phyloP scores from a whole-genome alignment of 2,113 vertebrate genomes.

The Nycticorax nycticorax region DNA sequence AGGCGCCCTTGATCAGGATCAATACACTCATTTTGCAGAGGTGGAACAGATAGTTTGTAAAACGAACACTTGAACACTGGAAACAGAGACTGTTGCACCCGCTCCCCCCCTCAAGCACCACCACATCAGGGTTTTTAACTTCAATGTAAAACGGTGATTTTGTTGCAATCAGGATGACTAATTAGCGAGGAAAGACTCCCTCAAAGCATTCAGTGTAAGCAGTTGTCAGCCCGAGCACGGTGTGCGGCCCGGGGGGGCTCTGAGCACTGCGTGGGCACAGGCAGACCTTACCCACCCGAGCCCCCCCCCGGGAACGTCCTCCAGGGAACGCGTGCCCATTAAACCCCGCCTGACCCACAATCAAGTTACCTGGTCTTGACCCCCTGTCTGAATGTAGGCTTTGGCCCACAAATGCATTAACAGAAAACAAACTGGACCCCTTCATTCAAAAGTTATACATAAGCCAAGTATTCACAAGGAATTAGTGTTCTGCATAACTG shows the following conservation, averaged over 20 bases:
- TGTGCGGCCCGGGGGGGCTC: accelerated
- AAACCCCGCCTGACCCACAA: background rate
- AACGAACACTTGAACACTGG: background rate
- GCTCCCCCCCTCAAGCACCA: background rate
- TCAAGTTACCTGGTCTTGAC: background rate
- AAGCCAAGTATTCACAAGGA: background rate
- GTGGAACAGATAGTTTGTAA: background rate
- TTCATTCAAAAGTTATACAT: background rate
- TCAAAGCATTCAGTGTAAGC: background rate
- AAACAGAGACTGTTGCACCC: background rate
- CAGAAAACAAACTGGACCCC: background rate
- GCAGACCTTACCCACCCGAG: background rate
- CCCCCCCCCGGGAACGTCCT: accelerated
- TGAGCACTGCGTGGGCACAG: accelerated
- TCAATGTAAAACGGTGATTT: background rate
- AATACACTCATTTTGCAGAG: background rate
- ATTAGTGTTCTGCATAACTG: background rate
- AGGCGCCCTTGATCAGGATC: background rate
- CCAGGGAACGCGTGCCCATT: background rate
- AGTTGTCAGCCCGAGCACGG: accelerated
- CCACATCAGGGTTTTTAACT: background rate
- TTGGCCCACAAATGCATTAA: background rate
- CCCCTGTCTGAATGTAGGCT: background rate
- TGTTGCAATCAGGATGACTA: background rate
- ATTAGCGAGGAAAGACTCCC: background rate